phyloP scores from a whole-genome alignment of 1,140 invertebrate genomes.

The Drosophila lowei region DNA sequence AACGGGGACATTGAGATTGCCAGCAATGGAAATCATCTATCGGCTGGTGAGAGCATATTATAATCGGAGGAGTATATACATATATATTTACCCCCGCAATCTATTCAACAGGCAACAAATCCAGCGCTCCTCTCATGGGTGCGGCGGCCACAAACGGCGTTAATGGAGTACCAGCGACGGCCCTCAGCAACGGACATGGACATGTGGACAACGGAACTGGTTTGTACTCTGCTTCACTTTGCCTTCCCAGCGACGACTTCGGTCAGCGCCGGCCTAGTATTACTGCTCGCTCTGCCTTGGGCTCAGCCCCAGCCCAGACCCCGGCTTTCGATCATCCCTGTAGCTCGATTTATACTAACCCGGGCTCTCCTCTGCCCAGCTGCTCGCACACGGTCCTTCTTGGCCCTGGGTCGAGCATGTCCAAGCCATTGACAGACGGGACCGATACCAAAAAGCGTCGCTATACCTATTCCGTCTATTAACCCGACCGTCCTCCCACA shows the following conservation, averaged over 20 bases:
- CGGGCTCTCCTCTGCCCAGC: slow-evolving; percentile 23
- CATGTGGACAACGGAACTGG: slow-evolving; percentile 56
- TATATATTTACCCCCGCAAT: not conserved
- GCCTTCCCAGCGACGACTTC: slow-evolving; percentile 20
- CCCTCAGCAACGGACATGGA: slow-evolving; percentile 52
- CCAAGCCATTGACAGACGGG: slow-evolving; percentile 8
- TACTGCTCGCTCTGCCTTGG: slow-evolving; percentile 56
- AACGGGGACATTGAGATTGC: slow-evolving; percentile 59
- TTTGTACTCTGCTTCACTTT: slow-evolving; percentile 62
- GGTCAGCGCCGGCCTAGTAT: slow-evolving; percentile 47
- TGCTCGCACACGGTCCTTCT: slow-evolving; percentile 68
- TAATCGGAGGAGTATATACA: no score
- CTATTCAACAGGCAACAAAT: slow-evolving; percentile 38
- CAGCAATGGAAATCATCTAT: slow-evolving; percentile 41
- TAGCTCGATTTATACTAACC: slow-evolving; percentile 64
- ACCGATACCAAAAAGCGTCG: slow-evolving; percentile 57
- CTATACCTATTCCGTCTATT: slow-evolving; percentile 78
- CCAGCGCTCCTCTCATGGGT: slow-evolving; percentile 56
- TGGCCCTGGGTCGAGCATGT: slow-evolving; percentile 42
- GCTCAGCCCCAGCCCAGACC: not conserved
- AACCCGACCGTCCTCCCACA: slow-evolving; percentile 15
- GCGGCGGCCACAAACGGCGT: slow-evolving; percentile 20
- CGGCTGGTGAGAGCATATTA: slow-evolving; percentile 16
- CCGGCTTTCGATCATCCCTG: slow-evolving; percentile 50
- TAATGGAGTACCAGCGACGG: slow-evolving; percentile 30